These are phyloP conservation scores for Danio albolineatus DNA, from an alignment of 2,797 vertebrate genomes.

Conservation along the genomic window DNA sequence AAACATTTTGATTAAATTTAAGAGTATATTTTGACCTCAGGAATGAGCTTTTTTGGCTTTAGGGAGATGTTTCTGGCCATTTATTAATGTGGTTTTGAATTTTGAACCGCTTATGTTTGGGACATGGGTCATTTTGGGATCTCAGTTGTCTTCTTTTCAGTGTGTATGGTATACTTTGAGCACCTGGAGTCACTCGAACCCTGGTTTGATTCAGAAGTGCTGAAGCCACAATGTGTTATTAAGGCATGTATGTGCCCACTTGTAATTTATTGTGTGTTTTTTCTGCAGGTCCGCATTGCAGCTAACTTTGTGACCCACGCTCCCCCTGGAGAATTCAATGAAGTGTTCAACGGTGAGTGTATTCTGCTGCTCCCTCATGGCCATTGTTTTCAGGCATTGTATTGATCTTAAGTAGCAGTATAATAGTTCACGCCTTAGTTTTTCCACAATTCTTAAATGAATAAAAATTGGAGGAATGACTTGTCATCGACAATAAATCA, in stretches of 20 bases:
- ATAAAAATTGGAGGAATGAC: too few species aligned
- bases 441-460: too few species aligned
- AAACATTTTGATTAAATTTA: too few species aligned
- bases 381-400: neutral
- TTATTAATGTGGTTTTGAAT: neutral
- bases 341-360: constrained; percentile 96
- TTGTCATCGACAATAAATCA: too few species aligned
- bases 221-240: neutral
- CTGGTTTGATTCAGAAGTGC: neutral
- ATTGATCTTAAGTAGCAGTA: too few species aligned
- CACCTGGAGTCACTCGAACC: neutral
- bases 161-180: constrained; percentile 11
- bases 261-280: constrained; percentile 5
- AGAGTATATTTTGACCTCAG: too few species aligned
- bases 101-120: neutral
- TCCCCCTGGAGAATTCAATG: constrained; percentile 98
- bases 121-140: neutral
- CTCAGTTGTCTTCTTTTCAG: neutral
- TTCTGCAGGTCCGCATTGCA: constrained; percentile 92
- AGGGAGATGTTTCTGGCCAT: neutral
- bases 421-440: too few species aligned
- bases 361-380: neutral
- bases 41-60: too few species aligned
- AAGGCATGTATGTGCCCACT: neutral
- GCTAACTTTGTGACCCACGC: constrained; percentile 98